Conservation (phyloP, 2,797 vertebrate species). For the Enteromius afrohamiltoni region DNA sequence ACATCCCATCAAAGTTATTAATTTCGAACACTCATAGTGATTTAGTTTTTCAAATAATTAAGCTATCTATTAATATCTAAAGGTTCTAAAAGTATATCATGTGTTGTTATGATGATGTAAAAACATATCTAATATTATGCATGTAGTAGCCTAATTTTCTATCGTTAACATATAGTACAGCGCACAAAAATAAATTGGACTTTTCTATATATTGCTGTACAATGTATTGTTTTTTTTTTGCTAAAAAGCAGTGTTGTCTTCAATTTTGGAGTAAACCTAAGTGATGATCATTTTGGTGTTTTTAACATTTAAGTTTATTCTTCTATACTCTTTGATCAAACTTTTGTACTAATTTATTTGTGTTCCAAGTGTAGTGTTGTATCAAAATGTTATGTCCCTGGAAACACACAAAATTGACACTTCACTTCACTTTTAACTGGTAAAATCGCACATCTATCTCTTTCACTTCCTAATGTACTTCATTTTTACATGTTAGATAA, state of each 20-base stretch:
- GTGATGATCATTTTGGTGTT: background rate
- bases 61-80: background rate
- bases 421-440: background rate
- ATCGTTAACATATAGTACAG: background rate
- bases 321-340: background rate
- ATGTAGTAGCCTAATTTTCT: too few species aligned
- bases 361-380: background rate
- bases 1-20: background rate
- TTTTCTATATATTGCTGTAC: background rate
- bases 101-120: background rate
- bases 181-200: background rate
- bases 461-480: background rate
- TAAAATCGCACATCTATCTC: background rate
- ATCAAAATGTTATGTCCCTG: background rate
- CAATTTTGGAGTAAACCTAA: background rate
- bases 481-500: background rate
- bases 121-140: background rate
- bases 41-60: background rate
- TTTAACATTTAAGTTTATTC: background rate
- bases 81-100: too few species aligned
- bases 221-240: background rate
- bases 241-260: constrained; percentile 5
- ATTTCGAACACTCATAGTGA: background rate
- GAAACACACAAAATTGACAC: background rate
- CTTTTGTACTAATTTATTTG: background rate